These are phyloP conservation scores for Platycnemis pennipes DNA, from an alignment of 2,888 invertebrate genomes.

Conservation along the genomic window DNA sequence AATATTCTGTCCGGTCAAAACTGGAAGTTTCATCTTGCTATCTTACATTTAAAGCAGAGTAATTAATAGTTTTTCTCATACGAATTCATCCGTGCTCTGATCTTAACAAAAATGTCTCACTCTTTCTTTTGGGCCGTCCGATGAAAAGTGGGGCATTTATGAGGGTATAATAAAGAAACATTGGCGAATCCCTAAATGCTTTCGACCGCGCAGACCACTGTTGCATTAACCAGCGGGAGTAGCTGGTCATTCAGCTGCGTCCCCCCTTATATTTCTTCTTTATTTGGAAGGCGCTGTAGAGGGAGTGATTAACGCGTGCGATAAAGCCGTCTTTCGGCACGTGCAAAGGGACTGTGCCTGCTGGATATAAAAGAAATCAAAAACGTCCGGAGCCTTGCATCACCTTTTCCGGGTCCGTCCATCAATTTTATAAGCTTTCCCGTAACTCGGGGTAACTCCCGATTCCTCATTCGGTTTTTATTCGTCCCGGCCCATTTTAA, in stretches of 20 bases:
- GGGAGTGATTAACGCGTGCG: background rate
- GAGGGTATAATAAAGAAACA: too few relatives aligned
- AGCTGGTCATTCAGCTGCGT: background rate
- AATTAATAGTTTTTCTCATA: too few relatives aligned
- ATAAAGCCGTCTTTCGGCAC: background rate
- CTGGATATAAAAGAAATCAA: too few relatives aligned
- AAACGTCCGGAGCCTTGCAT: background rate
- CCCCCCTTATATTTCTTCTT: background rate
- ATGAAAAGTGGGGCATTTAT: background rate
- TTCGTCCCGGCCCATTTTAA: background rate
- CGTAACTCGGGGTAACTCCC: background rate
- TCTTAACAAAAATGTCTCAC: background rate
- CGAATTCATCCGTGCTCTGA: too few relatives aligned
- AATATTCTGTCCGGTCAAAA: too few relatives aligned
- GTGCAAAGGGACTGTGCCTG: background rate
- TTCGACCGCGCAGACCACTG: background rate
- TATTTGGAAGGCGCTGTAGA: background rate
- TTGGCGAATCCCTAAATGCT: too few relatives aligned
- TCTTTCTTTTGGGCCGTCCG: background rate
- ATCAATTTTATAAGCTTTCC: background rate
- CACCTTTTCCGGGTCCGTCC: background rate
- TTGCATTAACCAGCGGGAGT: background rate
- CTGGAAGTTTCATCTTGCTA: too few relatives aligned
- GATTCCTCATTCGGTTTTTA: background rate
- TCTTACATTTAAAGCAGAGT: too few relatives aligned